phyloP scores from a whole-genome alignment of 2,888 invertebrate genomes.

The Bembecia ichneumoniformis region DNA sequence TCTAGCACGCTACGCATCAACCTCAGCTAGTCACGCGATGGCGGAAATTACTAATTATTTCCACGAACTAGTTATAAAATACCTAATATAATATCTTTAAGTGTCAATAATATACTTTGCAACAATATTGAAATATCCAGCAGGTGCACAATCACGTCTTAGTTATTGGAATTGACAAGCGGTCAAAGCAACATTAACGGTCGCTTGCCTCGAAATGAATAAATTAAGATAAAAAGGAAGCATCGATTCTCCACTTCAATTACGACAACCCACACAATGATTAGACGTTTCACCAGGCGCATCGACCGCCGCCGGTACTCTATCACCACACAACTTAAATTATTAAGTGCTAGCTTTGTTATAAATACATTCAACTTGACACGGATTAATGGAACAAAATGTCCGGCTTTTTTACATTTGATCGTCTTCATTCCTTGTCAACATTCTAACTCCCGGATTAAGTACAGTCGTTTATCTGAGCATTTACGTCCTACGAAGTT shows the following conservation, averaged over 20 bases:
- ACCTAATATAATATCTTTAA: neutral
- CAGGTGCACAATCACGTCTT: constrained; percentile 46
- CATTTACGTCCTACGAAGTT: constrained; percentile 50
- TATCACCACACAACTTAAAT: constrained; percentile 48
- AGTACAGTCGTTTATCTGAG: constrained; percentile 60
- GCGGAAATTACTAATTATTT: constrained; percentile 43
- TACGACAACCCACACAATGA: constrained; percentile 66
- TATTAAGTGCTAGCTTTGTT: constrained; percentile 68
- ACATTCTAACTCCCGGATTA: constrained; percentile 66
- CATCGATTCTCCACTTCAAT: constrained; percentile 59
- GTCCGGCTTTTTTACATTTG: constrained; percentile 50
- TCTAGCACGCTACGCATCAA: constrained; percentile 60
- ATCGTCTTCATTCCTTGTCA: constrained; percentile 59
- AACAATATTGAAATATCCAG: constrained; percentile 17
- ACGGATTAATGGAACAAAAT: constrained; percentile 62
- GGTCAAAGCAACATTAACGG: constrained; percentile 66
- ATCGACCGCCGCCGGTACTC: constrained; percentile 39
- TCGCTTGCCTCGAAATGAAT: constrained; percentile 53
- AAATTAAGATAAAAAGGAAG: constrained; percentile 67
- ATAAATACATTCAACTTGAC: constrained; percentile 64
- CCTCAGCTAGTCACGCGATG: constrained; percentile 48
- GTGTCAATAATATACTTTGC: constrained; percentile 4
- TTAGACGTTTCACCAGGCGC: constrained; percentile 60
- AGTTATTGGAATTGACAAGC: constrained; percentile 62
- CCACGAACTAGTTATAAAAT: constrained; percentile 11